Base-by-base conservation (phyloP, 2,113 vertebrate genomes). In the Ceyx melanurus region DNA sequence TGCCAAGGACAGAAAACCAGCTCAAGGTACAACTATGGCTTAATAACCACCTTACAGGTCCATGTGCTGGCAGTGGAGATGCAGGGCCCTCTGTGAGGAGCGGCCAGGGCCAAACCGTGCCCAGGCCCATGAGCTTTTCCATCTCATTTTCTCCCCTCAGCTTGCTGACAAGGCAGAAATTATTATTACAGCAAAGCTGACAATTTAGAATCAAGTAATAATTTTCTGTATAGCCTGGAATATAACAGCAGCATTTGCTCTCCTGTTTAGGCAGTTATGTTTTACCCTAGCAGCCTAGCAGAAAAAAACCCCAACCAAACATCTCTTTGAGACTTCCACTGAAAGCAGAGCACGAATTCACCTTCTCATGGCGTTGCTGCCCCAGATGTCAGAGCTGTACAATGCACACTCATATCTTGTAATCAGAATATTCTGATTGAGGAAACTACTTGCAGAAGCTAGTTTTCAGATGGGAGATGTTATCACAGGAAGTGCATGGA, bases 61-160 rank as follows among this genome's bases (percentile, higher is more conserved):
- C 28, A 7, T 21, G 15, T 0, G 2, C 22, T 5, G 57, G 42
- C 40, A 5, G 60, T 2, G 17, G 35, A 40, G 72, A 20, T 1
- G 18, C 2, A 11, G 43, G 45, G 25, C 14, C 23, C 45, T 2
- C 45, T 29, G 21, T 33, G 56, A 33, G 22, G 31, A 3, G 56
- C 2, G 9, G 61, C 3, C 1, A 1, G 46, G n/a, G 37, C 6
- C 29, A 53, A 50, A 5, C 20, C 35, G 28, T 60, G 20, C 50
- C 19, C 28, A 14, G 15, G 9, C 28, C 28, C 17, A 54, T 0
- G 0, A 48, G 16, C 8, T 35, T 87, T 31, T 86, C 10, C 37
- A 23, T 25, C n/a, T 31, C 29, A 40, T 51, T 57, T 58, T 65
- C 56, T 70, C 5, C 28, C 5, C 13, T 28, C 3, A 2, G 5